phyloP scores from a whole-genome alignment of 2,797 vertebrate species.

The Microctenopoma steveboyesi region DNA sequence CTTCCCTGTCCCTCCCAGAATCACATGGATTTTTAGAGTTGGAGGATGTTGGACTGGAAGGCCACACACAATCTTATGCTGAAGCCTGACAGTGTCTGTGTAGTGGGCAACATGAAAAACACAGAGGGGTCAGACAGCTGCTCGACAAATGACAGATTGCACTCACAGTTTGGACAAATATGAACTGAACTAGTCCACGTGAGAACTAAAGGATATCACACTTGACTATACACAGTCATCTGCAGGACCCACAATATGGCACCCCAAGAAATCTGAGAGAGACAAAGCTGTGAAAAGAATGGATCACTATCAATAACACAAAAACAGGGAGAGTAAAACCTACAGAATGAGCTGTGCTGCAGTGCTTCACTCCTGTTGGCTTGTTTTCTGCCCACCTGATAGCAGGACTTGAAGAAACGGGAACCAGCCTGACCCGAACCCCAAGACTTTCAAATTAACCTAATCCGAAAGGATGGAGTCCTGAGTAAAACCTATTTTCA shows the following conservation, averaged over 20 bases:
- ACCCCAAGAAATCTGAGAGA: constrained; percentile 20
- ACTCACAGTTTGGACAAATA: constrained; percentile 42
- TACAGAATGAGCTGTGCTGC: background rate
- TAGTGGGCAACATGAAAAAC: background rate
- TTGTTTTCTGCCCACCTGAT: background rate
- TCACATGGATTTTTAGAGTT: constrained; percentile 25
- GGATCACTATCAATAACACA: background rate
- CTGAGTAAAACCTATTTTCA: background rate
- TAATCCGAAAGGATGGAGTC: background rate
- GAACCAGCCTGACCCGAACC: no score
- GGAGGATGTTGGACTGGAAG: constrained; percentile 15
- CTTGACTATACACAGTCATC: constrained; percentile 9
- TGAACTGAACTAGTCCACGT: background rate
- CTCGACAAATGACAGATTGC: constrained; percentile 73
- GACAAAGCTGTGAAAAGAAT: constrained; percentile 2
- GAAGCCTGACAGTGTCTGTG: constrained; percentile 3
- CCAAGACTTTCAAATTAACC: background rate
- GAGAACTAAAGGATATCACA: constrained; percentile 11
- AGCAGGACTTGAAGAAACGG: background rate
- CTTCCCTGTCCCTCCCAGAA: background rate
- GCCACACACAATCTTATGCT: constrained; percentile 4
- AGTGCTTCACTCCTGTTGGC: background rate
- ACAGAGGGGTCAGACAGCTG: constrained; percentile 72
- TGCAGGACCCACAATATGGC: constrained; percentile 19
- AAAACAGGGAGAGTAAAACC: background rate